Conservation (phyloP, 2,797 vertebrate species). For the Sebastes miniatus region DNA sequence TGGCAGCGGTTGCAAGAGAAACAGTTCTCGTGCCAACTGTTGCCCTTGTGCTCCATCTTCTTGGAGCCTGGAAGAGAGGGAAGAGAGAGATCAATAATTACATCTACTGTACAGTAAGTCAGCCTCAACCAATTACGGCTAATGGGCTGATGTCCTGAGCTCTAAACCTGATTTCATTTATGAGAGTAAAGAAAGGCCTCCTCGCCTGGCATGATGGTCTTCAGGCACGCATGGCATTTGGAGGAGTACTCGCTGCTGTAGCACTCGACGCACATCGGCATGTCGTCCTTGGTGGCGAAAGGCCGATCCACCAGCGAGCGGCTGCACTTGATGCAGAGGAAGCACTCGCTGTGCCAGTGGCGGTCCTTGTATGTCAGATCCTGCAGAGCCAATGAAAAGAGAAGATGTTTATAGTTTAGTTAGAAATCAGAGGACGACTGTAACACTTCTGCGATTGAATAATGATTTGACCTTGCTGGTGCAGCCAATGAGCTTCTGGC, state of each 20-base stretch:
- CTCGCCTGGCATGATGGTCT: slow-evolving; percentile 95
- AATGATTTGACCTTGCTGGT: slow-evolving; percentile 88
- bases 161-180: neutral
- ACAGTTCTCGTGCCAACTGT: slow-evolving; percentile 95
- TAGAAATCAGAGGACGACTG: neutral
- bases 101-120: neutral
- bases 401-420: neutral
- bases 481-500: slow-evolving; percentile 88
- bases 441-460: neutral
- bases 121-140: neutral
- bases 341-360: slow-evolving; percentile 95
- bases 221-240: slow-evolving; percentile 91
- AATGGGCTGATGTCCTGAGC: neutral
- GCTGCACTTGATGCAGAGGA: slow-evolving; percentile 89
- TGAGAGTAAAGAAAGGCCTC: neutral
- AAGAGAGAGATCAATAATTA: neutral
- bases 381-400: slow-evolving; percentile 63
- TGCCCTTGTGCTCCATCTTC: slow-evolving; percentile 96
- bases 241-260: slow-evolving; percentile 92
- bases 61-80: slow-evolving; percentile 84
- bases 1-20: slow-evolving; percentile 92
- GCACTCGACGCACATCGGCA: slow-evolving; percentile 91
- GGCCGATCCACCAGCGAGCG: slow-evolving; percentile 89
- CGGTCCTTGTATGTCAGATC: slow-evolving; percentile 93
- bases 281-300: slow-evolving; percentile 89